Evolutionary conservation across 2,888 invertebrate species (phyloP), one percentile per base, ranked within the genome.

Genomic region (Osmoderma eremita): DNA sequence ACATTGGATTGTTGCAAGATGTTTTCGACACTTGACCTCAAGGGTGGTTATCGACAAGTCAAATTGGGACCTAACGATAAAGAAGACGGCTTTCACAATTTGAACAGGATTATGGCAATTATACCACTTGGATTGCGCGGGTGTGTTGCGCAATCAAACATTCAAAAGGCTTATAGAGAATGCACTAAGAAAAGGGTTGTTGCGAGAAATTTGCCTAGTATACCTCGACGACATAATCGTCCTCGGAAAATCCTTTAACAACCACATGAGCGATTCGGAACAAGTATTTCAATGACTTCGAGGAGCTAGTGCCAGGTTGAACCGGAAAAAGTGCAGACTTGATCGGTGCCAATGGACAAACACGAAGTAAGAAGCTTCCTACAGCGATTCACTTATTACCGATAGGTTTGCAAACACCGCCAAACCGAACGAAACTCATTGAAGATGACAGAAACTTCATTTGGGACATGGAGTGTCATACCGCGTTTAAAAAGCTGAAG

Each of bases 61-160:
- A 61, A 53, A 20, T 8, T 67, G 18, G 20, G 50, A 1, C 49
- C 62, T n/a, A 51, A 58, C 1, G 72, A 74, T 20, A 67, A 68
- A 63, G 70, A 74, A 50, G 50, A 75, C 72, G 8, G 74, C 74
- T 10, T 75, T 75, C 41, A 58, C 70, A 13, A 63, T 67, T 2
- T 70, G 70, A 1, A 61, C 61, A 12, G 73, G 70, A 12, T 20
- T 75, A 4, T 75, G 70, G 65, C 70, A 76, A 38, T 74, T 76
- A 41, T n/a, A 13, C 41, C 4, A 41, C 3, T 41, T 41, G 41
- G n/a, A 8, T 12, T 41, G 41, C 3, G 41, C 5, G n/a, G n/a
- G n/a, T n/a, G n/a, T n/a, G n/a, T n/a, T n/a, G n/a, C n/a, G n/a
- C n/a, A n/a, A n/a, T n/a, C n/a, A n/a, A n/a, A n/a, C n/a, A n/a